Evolutionary conservation across 2,888 invertebrate genomes (phyloP), one percentile per base, ranked within the genome.

Genomic region (Odiellus spinosus): DNA sequence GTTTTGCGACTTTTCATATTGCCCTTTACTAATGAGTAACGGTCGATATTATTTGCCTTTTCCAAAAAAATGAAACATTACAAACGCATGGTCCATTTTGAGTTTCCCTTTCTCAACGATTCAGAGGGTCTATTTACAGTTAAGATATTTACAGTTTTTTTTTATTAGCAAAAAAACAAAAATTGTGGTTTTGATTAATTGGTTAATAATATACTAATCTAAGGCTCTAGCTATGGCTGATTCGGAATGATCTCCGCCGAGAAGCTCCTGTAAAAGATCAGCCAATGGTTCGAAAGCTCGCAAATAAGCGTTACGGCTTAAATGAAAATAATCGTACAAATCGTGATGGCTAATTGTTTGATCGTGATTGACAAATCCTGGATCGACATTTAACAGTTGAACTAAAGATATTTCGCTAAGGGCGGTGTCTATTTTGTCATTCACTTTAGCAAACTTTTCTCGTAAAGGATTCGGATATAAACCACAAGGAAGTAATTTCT

Each of bases 251-350:
- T 26, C 26, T 48, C 82, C 84, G 59, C 73, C 75, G 45, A 85
- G 69, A 59, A 85, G 73, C 66, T 84, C 83, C 53, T 77, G 73
- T 17, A 85, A 68, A 53, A 85, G 71, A 65, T 85, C 84, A 64
- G 82, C 76, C 43, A 86, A 77, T 17, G 84, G 82, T 67, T 83
- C 83, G 65, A 86, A 85, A 10, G 82, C 80, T 67, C 87, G 87
- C 60, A 77, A 75, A 65, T 85, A 85, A 45, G 88, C 90, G 43
- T 79, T 75, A 67, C 82, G 82, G 2, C 86, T 87, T 50, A 87
- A 73, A 61, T 86, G 80, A 43, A 88, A 74, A 67, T 86, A 91
- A 67, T 91, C 90, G 63, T 83, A 80, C 84, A 91, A 84, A 63
- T 90, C 88, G 61, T 80, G 80, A 62, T 84, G 85, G 62, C 82